Evolutionary conservation across 1,140 invertebrate genomes (phyloP).

Genomic region (Leptinotarsa texana): DNA sequence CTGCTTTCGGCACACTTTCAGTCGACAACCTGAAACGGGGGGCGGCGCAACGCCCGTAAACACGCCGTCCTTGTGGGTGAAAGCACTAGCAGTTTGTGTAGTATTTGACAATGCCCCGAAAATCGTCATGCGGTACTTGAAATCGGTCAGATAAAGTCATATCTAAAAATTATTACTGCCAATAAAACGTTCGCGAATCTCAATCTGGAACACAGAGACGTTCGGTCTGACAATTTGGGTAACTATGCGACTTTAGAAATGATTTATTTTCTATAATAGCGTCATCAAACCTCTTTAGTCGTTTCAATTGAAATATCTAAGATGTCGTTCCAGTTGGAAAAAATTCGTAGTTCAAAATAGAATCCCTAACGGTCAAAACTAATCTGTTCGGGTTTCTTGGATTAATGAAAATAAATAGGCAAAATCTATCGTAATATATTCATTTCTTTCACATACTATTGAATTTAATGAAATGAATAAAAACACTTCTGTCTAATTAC

Average conservation of each 20-base stretch:
- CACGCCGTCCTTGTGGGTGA: not conserved
- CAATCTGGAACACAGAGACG: not conserved
- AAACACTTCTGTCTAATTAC: no score
- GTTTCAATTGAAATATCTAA: no score
- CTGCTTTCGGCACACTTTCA: constrained; percentile 17
- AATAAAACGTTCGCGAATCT: not conserved
- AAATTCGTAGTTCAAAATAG: no score
- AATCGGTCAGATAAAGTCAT: not conserved
- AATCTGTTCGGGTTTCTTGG: no score
- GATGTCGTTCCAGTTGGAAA: no score
- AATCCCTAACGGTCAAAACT: no score
- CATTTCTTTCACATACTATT: no score
- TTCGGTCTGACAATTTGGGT: not conserved
- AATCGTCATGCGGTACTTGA: not conserved
- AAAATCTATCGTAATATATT: no score
- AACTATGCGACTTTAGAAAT: not conserved
- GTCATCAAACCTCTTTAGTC: no score
- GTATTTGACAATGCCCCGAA: not conserved
- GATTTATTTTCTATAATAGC: not conserved
- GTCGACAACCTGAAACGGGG: constrained; percentile 7
- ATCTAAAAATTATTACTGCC: no score
- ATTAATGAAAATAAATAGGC: no score
- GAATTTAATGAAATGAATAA: no score
- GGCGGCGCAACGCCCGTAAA: constrained; percentile 1
- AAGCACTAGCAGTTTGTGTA: not conserved